A percentile compares a stretch with the other conserved stretches of the same genome.
Conservation (phyloP, 2,797 vertebrate species). For the Cercopithecus neglectus region DNA sequence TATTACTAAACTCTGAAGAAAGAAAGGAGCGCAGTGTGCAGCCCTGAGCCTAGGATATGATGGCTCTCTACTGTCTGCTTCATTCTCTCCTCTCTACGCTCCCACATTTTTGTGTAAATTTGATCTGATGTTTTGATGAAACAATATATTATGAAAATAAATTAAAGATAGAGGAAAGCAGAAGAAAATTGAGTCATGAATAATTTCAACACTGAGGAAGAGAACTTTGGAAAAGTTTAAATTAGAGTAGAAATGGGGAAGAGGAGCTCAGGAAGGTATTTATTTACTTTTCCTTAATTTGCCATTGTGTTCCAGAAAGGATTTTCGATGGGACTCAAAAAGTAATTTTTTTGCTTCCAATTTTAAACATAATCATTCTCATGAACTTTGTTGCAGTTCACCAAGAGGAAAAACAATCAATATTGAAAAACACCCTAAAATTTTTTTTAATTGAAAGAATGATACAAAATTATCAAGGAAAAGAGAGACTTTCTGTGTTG, state of each 20-base stretch:
- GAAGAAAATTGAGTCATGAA: neutral
- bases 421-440: neutral
- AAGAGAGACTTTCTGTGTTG: neutral
- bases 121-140: neutral
- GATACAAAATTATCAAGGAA: neutral
- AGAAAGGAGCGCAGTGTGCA: neutral
- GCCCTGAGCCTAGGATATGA: neutral
- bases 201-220: constrained; percentile 8
- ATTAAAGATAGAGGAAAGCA: neutral
- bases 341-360: neutral
- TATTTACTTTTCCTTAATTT: neutral
- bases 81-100: neutral
- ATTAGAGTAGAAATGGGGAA: neutral
- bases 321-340: neutral
- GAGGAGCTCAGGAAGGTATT: neutral
- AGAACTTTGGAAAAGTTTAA: constrained; percentile 1
- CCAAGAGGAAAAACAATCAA: neutral
- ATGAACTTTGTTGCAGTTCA: neutral
- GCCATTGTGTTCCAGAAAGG: neutral
- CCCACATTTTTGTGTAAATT: neutral
- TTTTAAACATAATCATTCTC: neutral
- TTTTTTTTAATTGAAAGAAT: neutral
- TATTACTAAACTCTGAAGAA: neutral
- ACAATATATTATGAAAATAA: neutral
- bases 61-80: neutral